A percentile compares a stretch with the other conserved stretches of the same genome.
These are phyloP conservation scores for Chelon labrosus DNA, from an alignment of 2,797 vertebrate genomes.

Conservation along the genomic window DNA sequence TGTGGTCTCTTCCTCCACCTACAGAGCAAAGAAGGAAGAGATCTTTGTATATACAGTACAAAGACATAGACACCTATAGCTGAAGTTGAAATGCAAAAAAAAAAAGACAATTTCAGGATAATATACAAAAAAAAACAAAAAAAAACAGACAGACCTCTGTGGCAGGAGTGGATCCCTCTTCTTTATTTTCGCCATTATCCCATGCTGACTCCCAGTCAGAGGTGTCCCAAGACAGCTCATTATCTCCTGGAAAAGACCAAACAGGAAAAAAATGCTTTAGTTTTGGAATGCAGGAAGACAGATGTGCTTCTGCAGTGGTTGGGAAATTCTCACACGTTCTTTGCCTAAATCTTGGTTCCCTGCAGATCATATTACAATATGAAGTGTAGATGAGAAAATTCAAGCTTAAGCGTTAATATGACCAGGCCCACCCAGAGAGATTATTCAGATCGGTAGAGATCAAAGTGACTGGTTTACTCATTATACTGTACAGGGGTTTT, in stretches of 20 bases:
- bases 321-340: neutral
- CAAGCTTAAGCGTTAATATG: neutral
- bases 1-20: conserved; percentile 87
- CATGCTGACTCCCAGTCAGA: conserved; percentile 94
- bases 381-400: neutral
- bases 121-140: neutral
- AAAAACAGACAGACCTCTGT: conserved; percentile 55
- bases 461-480: no score
- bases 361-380: no score
- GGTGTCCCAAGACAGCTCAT: conserved; percentile 92
- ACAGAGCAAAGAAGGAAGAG: conserved; percentile 19
- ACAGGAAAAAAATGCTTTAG: neutral
- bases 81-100: neutral
- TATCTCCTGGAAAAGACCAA: conserved; percentile 76
- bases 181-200: conserved; percentile 86
- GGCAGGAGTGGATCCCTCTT: conserved; percentile 48
- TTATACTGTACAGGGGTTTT: no score
- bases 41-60: neutral
- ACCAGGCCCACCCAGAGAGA: no score
- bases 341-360: neutral
- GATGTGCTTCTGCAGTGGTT: neutral
- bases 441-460: no score
- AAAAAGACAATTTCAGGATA: neutral
- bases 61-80: no score
- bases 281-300: neutral